These are phyloP conservation scores for Ceratoteleas bidentatus DNA, from an alignment of 1,140 invertebrate species.

Conservation along the genomic window DNA sequence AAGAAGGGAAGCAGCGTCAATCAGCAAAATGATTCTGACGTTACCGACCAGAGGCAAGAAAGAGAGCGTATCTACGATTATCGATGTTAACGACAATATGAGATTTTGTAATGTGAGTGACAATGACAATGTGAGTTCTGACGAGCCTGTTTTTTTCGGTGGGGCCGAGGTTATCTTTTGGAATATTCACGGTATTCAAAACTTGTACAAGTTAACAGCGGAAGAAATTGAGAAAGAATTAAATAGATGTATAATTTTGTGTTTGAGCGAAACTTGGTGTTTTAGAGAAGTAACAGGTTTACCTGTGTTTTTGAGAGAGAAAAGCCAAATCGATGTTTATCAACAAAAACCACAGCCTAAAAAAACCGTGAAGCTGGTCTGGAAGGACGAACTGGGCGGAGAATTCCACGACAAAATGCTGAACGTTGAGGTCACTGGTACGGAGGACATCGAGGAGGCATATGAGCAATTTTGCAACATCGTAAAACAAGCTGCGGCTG, in stretches of 20 bases:
- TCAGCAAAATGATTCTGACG: no score
- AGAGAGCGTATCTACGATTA: neutral
- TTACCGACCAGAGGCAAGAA: no score
- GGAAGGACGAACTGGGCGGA: neutral
- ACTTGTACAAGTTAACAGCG: neutral
- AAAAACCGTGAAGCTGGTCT: neutral
- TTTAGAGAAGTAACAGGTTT: neutral
- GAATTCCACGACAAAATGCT: neutral
- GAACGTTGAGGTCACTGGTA: neutral
- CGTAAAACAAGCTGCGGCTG: neutral
- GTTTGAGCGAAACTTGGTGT: constrained; percentile 4
- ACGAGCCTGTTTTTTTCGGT: neutral
- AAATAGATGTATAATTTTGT: neutral
- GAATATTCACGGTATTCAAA: neutral
- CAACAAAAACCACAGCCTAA: no score
- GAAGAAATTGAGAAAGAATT: neutral
- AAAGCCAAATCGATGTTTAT: neutral
- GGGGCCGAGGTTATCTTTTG: neutral
- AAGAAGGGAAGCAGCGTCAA: no score
- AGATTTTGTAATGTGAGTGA: neutral
- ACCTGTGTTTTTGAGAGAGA: neutral
- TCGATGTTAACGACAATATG: neutral
- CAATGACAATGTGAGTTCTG: neutral
- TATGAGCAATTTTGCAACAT: neutral
- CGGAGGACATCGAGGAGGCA: neutral